Evolutionary conservation across 2,797 vertebrate species (phyloP).

Genomic region (Phoebastria nigripes): DNA sequence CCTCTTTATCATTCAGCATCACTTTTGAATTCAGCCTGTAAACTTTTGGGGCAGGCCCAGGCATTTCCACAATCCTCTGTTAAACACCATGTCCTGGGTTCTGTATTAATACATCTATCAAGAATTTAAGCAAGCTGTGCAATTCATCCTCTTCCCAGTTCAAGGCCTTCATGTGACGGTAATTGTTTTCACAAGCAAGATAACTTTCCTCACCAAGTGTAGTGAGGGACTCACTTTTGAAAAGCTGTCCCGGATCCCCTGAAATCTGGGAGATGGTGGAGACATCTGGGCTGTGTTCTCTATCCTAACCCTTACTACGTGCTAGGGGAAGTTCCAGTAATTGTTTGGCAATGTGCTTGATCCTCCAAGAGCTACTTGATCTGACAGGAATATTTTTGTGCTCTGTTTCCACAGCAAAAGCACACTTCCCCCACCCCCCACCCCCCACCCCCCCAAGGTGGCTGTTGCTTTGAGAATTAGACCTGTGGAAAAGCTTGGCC

Average conservation of each 20-base stretch:
- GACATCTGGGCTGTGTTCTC: not conserved
- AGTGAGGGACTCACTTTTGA: not conserved
- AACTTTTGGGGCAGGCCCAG: not conserved
- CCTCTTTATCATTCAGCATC: not conserved
- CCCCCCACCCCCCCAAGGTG: not conserved
- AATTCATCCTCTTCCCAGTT: not conserved
- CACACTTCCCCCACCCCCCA: not conserved
- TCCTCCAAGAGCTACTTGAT: not conserved
- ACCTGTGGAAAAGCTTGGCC: not conserved
- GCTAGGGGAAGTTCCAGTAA: not conserved
- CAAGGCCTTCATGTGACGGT: not conserved
- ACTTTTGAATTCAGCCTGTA: not conserved
- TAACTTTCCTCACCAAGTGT: not conserved
- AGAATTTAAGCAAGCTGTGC: not conserved
- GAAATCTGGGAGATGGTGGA: not conserved
- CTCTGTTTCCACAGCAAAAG: slow-evolving; percentile 33
- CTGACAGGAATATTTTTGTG: not conserved
- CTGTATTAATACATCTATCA: not conserved
- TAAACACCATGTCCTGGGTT: not conserved
- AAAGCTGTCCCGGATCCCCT: not conserved
- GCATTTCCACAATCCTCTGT: not conserved
- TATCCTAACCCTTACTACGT: not conserved
- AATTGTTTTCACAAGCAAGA: not conserved
- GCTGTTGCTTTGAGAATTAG: not conserved
- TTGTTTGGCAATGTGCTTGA: not conserved